These are phyloP conservation scores for Drosophila pandora DNA, from an alignment of 1,140 invertebrate genomes.

Conservation along the genomic window DNA sequence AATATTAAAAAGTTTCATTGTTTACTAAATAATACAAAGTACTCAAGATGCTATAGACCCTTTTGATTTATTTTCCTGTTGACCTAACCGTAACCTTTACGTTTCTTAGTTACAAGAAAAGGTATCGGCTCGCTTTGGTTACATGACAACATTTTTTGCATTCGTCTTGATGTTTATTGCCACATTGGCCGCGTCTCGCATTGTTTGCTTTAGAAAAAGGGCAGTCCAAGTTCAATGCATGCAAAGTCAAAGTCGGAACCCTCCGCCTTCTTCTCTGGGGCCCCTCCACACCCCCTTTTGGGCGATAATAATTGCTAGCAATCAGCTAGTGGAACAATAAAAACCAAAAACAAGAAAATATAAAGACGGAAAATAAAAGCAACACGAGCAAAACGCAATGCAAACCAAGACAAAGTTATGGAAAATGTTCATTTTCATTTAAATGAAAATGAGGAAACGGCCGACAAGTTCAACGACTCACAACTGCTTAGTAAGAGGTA, in stretches of 20 bases:
- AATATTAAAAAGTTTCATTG: no score
- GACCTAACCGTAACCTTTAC: background rate
- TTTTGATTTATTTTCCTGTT: background rate
- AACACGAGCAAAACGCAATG: constrained; percentile 48
- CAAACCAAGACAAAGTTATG: constrained; percentile 49
- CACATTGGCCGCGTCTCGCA: constrained; percentile 41
- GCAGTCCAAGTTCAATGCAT: constrained; percentile 47
- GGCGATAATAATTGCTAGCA: constrained; percentile 53
- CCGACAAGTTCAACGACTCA: constrained; percentile 72
- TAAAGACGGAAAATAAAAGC: constrained; percentile 37
- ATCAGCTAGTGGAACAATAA: constrained; percentile 67
- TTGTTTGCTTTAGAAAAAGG: constrained; percentile 39
- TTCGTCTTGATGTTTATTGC: constrained; percentile 28
- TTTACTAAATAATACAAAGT: no score
- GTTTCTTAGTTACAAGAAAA: background rate
- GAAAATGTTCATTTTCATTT: constrained; percentile 66
- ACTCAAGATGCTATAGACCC: background rate
- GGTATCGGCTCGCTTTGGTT: background rate
- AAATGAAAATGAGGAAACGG: constrained; percentile 74
- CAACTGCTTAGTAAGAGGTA: constrained; percentile 24
- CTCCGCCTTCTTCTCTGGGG: background rate
- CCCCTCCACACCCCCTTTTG: background rate
- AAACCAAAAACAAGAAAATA: constrained; percentile 38
- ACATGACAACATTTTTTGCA: constrained; percentile 23
- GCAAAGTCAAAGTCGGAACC: constrained; percentile 53